Conservation (phyloP, 2,113 vertebrate genomes). For the Lasiurus cinereus region DNA sequence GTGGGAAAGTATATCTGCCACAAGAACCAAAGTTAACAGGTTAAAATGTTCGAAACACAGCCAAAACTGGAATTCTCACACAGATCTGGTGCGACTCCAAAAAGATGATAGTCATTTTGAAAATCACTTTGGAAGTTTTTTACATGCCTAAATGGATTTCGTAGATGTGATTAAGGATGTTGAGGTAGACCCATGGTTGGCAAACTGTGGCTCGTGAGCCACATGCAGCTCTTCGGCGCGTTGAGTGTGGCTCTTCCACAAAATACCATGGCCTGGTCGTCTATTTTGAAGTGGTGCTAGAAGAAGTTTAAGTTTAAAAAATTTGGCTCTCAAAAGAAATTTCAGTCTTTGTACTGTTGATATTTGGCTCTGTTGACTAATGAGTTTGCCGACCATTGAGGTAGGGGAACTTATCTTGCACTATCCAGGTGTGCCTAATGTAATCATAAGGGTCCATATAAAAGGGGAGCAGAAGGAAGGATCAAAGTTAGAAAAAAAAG, state of each 20-base stretch:
- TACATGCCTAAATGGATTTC: not conserved
- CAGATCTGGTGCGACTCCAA: not conserved
- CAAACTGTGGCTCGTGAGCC: no score
- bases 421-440: not conserved
- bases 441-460: not conserved
- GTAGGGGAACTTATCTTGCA: not conserved
- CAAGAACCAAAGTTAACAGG: not conserved
- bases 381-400: no score
- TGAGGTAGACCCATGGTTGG: not conserved
- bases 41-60: not conserved
- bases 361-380: no score
- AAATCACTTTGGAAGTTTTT: not conserved
- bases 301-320: no score
- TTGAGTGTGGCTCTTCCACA: no score
- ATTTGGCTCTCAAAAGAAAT: no score
- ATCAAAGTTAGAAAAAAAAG: slow-evolving; percentile 2
- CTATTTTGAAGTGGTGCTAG: no score
- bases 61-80: not conserved
- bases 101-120: not conserved
- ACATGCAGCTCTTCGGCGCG: no score
- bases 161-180: not conserved
- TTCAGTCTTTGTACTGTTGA: no score
- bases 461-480: not conserved
- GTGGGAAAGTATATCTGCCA: not conserved
- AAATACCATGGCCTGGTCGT: no score